Evolutionary conservation across 2,797 vertebrate species (phyloP).

Genomic region (Microcaecilia unicolor): DNA sequence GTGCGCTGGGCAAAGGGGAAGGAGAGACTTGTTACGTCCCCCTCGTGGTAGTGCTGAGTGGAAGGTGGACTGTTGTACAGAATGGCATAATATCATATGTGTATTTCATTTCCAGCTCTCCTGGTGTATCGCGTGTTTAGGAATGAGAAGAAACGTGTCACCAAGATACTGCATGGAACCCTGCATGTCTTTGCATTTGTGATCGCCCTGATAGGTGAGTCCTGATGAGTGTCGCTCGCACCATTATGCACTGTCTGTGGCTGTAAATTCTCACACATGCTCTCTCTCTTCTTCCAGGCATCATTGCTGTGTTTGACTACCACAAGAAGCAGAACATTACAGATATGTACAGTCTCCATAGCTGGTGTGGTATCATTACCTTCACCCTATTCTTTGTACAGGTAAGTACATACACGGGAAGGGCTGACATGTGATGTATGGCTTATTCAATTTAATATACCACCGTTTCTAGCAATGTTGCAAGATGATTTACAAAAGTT

Average conservation of each 20-base stretch:
- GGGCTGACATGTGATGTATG: too few species aligned
- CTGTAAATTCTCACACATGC: neutral
- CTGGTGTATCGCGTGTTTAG: conserved; percentile 88
- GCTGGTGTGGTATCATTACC: conserved; percentile 81
- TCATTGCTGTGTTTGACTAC: conserved; percentile 76
- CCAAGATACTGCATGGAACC: conserved; percentile 75
- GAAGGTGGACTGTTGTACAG: too few species aligned
- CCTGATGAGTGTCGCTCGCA: accelerated
- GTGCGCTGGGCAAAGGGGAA: neutral
- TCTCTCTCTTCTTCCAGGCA: conserved; percentile 41
- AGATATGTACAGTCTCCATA: conserved; percentile 85
- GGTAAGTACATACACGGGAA: too few species aligned
- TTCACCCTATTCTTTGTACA: conserved; percentile 73
- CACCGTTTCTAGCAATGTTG: too few species aligned
- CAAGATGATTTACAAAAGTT: too few species aligned
- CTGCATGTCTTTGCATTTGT: conserved; percentile 74
- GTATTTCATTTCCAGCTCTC: conserved; percentile 55
- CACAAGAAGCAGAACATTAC: conserved; percentile 58
- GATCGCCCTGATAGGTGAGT: conserved; percentile 77
- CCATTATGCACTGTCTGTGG: neutral
- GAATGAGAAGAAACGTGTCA: conserved; percentile 69
- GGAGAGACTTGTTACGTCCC: neutral
- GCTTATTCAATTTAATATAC: too few species aligned
- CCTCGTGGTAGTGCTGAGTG: accelerated
- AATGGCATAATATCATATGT: neutral